These are phyloP conservation scores for Frankliniella fusca DNA, from an alignment of 2,888 invertebrate genomes.

Conservation along the genomic window DNA sequence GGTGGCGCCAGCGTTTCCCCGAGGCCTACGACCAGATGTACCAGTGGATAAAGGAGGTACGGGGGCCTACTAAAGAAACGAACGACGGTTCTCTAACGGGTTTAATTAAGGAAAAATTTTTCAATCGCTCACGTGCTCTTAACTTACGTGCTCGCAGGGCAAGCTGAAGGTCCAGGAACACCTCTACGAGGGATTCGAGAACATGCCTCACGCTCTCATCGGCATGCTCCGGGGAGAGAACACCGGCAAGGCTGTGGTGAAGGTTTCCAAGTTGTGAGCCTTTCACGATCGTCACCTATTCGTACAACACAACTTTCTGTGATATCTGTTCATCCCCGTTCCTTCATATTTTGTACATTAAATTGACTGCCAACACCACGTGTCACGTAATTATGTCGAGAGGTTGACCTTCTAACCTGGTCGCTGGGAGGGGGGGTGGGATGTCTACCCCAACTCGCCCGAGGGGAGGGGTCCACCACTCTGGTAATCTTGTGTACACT, in stretches of 20 bases:
- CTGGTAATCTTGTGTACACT: too few species aligned
- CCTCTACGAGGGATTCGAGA: conserved; percentile 66
- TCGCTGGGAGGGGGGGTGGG: too few species aligned
- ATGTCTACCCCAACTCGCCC: too few species aligned
- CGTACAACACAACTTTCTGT: too few species aligned
- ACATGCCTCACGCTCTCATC: conserved; percentile 65
- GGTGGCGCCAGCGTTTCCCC: conserved; percentile 57
- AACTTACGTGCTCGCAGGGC: conserved; percentile 48
- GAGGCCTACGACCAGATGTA: conserved; percentile 62
- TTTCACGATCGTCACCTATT: not conserved
- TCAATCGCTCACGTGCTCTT: not conserved
- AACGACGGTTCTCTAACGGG: not conserved
- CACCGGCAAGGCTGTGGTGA: conserved; percentile 66
- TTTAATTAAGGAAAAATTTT: too few species aligned
- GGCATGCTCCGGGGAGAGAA: conserved; percentile 63
- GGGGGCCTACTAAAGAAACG: not conserved
- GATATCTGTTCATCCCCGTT: too few species aligned
- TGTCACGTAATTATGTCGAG: too few species aligned
- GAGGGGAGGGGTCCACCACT: too few species aligned
- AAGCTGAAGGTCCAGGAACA: conserved; percentile 68
- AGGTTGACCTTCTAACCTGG: too few species aligned
- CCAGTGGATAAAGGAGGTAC: conserved; percentile 57
- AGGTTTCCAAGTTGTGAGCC: conserved; percentile 46
- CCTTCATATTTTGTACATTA: too few species aligned
- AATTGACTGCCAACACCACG: too few species aligned